A percentile compares a stretch with the other conserved stretches of the same genome.
These are phyloP conservation scores for Xestia ashworthii DNA, from an alignment of 2,888 invertebrate genomes.

Conservation along the genomic window DNA sequence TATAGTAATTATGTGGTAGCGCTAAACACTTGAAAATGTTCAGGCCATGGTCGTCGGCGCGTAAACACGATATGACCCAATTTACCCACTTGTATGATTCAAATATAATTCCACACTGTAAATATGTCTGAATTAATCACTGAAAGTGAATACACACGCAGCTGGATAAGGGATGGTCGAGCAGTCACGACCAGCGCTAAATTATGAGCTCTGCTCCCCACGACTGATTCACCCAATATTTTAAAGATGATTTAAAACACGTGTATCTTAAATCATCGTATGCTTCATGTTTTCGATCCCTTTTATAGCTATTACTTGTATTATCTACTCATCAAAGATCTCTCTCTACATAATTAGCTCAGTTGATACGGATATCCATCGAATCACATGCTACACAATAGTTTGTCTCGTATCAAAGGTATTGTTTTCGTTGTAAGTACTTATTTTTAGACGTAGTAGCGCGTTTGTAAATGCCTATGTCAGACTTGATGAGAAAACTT, in stretches of 20 bases:
- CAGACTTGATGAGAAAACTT: constrained; percentile 22
- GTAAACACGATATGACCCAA: constrained; percentile 66
- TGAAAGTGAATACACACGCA: constrained; percentile 22
- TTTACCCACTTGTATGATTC: constrained; percentile 64
- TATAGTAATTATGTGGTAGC: constrained; percentile 66
- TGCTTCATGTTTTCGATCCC: constrained; percentile 10
- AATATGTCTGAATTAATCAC: constrained; percentile 47
- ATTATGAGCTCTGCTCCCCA: constrained; percentile 3
- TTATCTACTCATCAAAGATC: background rate
- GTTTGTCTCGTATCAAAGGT: constrained; percentile 2
- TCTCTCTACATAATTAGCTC: background rate
- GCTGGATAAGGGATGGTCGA: constrained; percentile 30
- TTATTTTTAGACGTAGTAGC: constrained; percentile 39
- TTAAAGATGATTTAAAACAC: constrained; percentile 17
- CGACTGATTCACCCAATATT: constrained; percentile 22
- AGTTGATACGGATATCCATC: background rate
- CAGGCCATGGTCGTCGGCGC: constrained; percentile 67
- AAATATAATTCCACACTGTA: constrained; percentile 53
- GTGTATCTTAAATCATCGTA: constrained; percentile 9
- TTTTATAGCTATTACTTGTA: background rate
- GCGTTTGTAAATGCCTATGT: constrained; percentile 43
- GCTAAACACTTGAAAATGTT: constrained; percentile 67
- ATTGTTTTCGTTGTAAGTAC: background rate
- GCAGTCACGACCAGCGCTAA: constrained; percentile 22
- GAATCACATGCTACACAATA: background rate